Conservation (phyloP, 2,888 invertebrate genomes). For the Thecophora atra region DNA sequence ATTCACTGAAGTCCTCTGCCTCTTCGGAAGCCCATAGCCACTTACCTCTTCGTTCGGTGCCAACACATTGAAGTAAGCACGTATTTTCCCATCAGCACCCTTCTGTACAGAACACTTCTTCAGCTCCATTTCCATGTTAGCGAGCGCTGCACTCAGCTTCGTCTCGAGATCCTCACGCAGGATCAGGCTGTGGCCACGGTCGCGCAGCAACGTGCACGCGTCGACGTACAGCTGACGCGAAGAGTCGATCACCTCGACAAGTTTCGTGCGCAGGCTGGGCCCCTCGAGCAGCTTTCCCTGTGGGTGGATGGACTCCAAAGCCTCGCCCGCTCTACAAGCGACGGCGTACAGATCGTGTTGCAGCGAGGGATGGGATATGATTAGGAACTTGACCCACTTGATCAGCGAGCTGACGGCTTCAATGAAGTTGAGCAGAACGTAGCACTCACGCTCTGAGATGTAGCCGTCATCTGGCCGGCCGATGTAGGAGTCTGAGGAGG, state of each 20-base stretch:
- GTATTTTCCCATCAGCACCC: constrained; percentile 61
- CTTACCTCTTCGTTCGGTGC: constrained; percentile 65
- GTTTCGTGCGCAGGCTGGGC: constrained; percentile 76
- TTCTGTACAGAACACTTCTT: constrained; percentile 72
- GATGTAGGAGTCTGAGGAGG: constrained; percentile 55
- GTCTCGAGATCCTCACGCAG: constrained; percentile 75
- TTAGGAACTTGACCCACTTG: constrained; percentile 79
- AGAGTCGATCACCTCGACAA: constrained; percentile 71
- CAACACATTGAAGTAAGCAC: constrained; percentile 64
- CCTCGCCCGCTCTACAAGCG: constrained; percentile 76
- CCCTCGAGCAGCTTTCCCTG: constrained; percentile 84
- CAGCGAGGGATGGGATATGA: constrained; percentile 74
- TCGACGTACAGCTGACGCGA: constrained; percentile 75
- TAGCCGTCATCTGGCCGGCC: constrained; percentile 64
- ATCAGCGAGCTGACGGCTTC: constrained; percentile 87
- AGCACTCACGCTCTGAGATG: constrained; percentile 67
- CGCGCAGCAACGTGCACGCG: constrained; percentile 75
- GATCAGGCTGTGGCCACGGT: constrained; percentile 74
- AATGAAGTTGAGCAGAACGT: constrained; percentile 77
- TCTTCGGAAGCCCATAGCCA: constrained; percentile 1
- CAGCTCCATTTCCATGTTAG: constrained; percentile 77
- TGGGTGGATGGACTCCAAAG: constrained; percentile 80
- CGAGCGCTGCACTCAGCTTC: constrained; percentile 74
- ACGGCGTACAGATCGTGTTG: constrained; percentile 80
- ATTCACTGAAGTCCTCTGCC: neutral